A percentile compares a stretch with the other conserved stretches of the same genome.
These are phyloP conservation scores for Eristalinus sepulchralis DNA, from an alignment of 2,888 invertebrate genomes.

Conservation along the genomic window DNA sequence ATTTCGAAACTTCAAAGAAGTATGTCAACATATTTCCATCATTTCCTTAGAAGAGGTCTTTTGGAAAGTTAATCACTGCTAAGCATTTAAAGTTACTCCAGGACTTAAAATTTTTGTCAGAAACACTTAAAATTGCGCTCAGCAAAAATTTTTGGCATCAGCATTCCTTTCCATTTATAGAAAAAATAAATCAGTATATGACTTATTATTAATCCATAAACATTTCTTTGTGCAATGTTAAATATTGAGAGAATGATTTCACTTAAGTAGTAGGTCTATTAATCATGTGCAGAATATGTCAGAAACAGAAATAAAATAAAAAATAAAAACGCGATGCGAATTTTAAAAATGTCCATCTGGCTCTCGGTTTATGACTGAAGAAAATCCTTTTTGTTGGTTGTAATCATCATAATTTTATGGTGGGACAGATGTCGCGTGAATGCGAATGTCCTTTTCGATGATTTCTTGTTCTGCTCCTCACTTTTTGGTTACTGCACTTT, in stretches of 20 bases:
- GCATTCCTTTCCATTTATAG: background rate
- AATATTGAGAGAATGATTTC: background rate
- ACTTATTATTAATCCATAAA: background rate
- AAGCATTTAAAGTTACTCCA: too few species aligned
- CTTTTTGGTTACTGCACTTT: background rate
- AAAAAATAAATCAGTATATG: background rate
- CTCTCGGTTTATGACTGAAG: background rate
- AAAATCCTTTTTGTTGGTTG: background rate
- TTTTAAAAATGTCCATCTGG: background rate
- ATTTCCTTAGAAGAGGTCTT: too few species aligned
- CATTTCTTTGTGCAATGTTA: background rate
- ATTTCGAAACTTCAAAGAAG: too few species aligned
- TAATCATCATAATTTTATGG: conserved; percentile 23
- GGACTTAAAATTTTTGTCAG: too few species aligned
- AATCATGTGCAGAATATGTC: background rate
- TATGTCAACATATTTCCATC: too few species aligned
- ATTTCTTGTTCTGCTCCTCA: background rate
- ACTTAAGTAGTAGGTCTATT: background rate
- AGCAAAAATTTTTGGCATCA: background rate
- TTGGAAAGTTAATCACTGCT: too few species aligned
- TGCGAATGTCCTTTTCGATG: conserved; percentile 19
- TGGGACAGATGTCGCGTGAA: conserved; percentile 23
- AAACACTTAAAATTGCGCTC: background rate
- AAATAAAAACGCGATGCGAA: background rate
- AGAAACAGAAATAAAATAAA: background rate